Evolutionary conservation across 2,113 vertebrate species (phyloP), one percentile per base, ranked within the genome.

Genomic region (Scytalopus superciliaris): DNA sequence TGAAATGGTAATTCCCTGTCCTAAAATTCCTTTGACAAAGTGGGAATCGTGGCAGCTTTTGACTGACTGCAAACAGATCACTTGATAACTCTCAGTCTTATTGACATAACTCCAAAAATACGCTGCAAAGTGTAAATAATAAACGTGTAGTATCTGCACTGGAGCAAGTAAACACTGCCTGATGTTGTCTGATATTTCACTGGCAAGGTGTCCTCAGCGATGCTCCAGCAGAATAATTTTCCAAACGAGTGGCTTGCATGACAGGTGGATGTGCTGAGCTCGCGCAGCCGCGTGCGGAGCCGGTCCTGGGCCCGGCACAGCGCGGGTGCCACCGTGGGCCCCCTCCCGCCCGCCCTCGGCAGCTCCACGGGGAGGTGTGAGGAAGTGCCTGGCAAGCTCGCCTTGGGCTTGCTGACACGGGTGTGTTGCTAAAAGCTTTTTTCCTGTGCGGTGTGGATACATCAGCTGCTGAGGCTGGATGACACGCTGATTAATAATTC

Each of bases 211-310:
- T 97, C 90, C 96, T 96, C 93, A 37, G 92, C 14, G 68, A 84
- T 93, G 95, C 94, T 96, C 94, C 83, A 88, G 92, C 92, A 97
- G 96, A 96, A 96, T 96, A 96, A 96, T 97, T 95, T 96, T 97
- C 96, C 96, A 17, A 93, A 42, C 23, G 93, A 96, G 80, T 90
- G 94, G 22, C 76, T 96, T 22, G 72, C 10, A 4, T 97, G 95
- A 96, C 94, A 96, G 96, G 94, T 93, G 95, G 93, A 92, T 96
- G 79, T 95, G 92, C 94, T 45, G 92, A 81, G 93, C 92, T 86
- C 67, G 68, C 18, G 40, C 87, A 64, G 89, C 84, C 4, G 73
- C 76, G 6, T 53, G 50, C 21, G 39, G 77, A 63, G 68, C 67
- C 4, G 0, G 40, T 39, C 76, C 80, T 2, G 60, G 84, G 9